Conservation (phyloP, 2,113 vertebrate genomes). For the Nettapus auritus region DNA sequence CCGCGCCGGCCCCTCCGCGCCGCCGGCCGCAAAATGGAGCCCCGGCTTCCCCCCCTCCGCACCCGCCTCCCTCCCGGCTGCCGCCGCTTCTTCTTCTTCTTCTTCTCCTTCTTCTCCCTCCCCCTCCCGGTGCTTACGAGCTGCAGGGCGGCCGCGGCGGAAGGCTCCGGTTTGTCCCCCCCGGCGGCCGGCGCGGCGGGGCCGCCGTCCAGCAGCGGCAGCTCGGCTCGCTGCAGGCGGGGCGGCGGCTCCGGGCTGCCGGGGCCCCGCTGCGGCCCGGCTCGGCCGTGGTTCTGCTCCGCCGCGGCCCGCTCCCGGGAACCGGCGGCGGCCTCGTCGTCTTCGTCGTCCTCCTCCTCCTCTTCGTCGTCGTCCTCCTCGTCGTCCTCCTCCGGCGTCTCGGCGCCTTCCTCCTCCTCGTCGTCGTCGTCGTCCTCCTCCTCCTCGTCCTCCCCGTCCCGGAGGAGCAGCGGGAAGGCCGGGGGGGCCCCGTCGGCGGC, state of each 20-base stretch:
- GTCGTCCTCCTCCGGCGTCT: conserved; percentile 62
- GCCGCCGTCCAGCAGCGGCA: background rate
- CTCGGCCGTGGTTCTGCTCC: background rate
- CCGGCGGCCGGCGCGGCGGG: too few relatives aligned
- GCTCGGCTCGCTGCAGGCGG: background rate
- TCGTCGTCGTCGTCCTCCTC: background rate
- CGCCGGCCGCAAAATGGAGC: too few relatives aligned
- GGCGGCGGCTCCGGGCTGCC: background rate
- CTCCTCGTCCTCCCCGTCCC: background rate
- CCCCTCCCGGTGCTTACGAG: conserved; percentile 74
- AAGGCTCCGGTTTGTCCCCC: conserved; percentile 66
- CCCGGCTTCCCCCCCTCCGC: too few relatives aligned
- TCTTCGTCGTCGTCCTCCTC: conserved; percentile 60
- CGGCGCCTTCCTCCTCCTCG: background rate
- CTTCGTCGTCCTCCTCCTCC: conserved; percentile 6
- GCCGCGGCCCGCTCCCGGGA: too few relatives aligned
- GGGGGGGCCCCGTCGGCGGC: background rate
- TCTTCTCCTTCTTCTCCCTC: background rate
- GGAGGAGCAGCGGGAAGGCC: conserved; percentile 8
- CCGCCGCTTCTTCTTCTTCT: too few relatives aligned
- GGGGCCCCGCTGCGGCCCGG: background rate
- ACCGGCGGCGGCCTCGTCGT: conserved; percentile 10
- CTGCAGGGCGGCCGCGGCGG: conserved; percentile 73
- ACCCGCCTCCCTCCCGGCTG: too few relatives aligned
- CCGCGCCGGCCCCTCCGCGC: too few relatives aligned